phyloP scores from a whole-genome alignment of 2,797 vertebrate species.

The Mastacembelus armatus region DNA sequence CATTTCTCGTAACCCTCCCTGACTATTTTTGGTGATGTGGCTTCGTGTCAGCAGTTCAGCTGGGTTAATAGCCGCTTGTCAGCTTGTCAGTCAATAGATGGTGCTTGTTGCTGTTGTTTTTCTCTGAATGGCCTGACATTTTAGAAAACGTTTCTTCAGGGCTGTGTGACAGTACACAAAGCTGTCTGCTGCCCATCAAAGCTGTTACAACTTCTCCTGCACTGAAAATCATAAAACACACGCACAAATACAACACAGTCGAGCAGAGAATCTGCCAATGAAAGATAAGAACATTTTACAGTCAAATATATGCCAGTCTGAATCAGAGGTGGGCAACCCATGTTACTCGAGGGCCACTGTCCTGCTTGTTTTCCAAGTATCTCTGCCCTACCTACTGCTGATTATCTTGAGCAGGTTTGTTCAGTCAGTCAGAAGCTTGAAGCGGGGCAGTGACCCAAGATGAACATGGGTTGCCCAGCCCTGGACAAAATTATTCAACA shows the following conservation, averaged over 20 bases:
- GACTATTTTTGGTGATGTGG: slow-evolving; percentile 29
- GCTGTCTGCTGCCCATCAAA: slow-evolving; percentile 45
- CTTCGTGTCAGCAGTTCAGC: slow-evolving; percentile 54
- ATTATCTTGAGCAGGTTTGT: no score
- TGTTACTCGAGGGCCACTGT: no score
- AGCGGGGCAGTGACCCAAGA: no score
- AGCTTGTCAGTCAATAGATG: slow-evolving; percentile 59
- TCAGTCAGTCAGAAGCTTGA: no score
- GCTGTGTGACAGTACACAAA: slow-evolving; percentile 35
- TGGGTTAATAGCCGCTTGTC: slow-evolving; percentile 68
- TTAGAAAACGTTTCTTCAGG: slow-evolving; percentile 41
- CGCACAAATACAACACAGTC: not conserved
- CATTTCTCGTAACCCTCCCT: slow-evolving; percentile 5
- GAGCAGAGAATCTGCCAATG: slow-evolving; percentile 8
- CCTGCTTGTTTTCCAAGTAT: no score
- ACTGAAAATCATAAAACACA: slow-evolving; percentile 20
- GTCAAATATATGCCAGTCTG: not conserved
- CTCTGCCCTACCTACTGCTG: no score
- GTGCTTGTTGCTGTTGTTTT: slow-evolving; percentile 47
- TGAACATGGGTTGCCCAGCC: no score
- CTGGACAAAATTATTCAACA: no score
- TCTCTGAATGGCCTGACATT: slow-evolving; percentile 49
- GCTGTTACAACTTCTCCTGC: slow-evolving; percentile 16
- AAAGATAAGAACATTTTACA: not conserved
- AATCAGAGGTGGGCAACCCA: no score